These are phyloP conservation scores for Epinotia ramella DNA, from an alignment of 2,888 invertebrate genomes.

Conservation along the genomic window DNA sequence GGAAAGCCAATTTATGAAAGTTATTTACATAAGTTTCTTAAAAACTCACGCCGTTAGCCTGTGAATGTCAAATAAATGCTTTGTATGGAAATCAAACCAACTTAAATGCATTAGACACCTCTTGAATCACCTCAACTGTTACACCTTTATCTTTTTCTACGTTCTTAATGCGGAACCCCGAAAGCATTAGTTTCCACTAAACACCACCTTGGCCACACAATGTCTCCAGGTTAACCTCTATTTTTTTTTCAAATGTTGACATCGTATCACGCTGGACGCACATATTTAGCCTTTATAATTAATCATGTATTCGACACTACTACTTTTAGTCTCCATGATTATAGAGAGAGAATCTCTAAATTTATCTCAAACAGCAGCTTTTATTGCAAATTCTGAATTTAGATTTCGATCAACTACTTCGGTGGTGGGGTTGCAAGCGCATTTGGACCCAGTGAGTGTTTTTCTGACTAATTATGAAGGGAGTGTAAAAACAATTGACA, in stretches of 20 bases:
- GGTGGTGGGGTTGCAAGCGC: conserved; percentile 56
- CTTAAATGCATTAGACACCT: too few relatives aligned
- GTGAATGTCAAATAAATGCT: too few relatives aligned
- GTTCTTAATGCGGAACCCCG: neutral
- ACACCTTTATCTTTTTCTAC: neutral
- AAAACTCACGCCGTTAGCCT: too few relatives aligned
- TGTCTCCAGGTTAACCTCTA: neutral
- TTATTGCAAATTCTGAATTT: conserved; percentile 58
- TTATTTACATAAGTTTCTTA: too few relatives aligned
- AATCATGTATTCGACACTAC: neutral
- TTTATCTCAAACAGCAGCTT: conserved; percentile 54
- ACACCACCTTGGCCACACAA: neutral
- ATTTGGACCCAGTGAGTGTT: conserved; percentile 49
- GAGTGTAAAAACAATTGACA: conserved; percentile 51
- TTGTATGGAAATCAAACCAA: too few relatives aligned
- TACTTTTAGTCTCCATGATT: neutral
- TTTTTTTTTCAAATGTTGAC: neutral
- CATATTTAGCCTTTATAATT: neutral
- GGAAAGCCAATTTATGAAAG: too few relatives aligned
- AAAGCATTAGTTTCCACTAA: neutral
- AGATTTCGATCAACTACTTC: conserved; percentile 52
- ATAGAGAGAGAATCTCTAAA: conserved; percentile 20
- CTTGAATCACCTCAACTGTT: too few relatives aligned
- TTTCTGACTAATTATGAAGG: conserved; percentile 58
- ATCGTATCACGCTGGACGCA: neutral